These are phyloP conservation scores for Lepidurus apus DNA, from an alignment of 1,140 invertebrate species.

Conservation along the genomic window DNA sequence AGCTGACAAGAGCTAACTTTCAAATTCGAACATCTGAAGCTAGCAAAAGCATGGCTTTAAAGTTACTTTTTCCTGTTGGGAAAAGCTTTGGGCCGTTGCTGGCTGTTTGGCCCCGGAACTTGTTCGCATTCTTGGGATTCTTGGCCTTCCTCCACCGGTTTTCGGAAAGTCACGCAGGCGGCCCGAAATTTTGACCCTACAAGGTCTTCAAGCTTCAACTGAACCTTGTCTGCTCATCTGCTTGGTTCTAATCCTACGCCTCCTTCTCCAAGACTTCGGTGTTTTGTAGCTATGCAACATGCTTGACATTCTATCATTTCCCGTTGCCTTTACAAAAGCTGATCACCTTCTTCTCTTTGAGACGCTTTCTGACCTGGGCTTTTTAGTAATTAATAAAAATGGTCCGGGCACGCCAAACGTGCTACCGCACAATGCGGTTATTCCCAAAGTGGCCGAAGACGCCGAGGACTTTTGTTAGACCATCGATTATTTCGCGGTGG, in stretches of 20 bases:
- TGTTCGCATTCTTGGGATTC: constrained; percentile 14
- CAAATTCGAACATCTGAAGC: background rate
- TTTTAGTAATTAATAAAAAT: background rate
- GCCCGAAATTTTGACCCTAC: constrained; percentile 13
- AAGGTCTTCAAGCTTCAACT: constrained; percentile 6
- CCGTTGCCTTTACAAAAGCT: background rate
- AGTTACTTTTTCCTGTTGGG: background rate
- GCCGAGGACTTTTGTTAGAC: background rate
- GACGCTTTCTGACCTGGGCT: background rate
- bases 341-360: background rate
- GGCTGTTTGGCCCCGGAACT: constrained; percentile 13
- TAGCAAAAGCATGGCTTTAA: background rate
- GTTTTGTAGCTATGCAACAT: background rate
- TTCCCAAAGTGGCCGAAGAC: constrained; percentile 18
- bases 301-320: constrained; percentile 7
- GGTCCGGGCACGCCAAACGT: constrained; percentile 5
- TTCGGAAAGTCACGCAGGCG: background rate
- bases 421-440: background rate
- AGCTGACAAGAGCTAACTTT: background rate
- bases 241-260: background rate
- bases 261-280: background rate
- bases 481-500: background rate
- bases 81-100: constrained; percentile 7
- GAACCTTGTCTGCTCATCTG: constrained; percentile 8
- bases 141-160: constrained; percentile 20